Percentiles rank a stretch among this genome's conserved stretches.
Evolutionary conservation across 2,888 invertebrate species (phyloP).

Genomic region (Noctuana brunneofusca): DNA sequence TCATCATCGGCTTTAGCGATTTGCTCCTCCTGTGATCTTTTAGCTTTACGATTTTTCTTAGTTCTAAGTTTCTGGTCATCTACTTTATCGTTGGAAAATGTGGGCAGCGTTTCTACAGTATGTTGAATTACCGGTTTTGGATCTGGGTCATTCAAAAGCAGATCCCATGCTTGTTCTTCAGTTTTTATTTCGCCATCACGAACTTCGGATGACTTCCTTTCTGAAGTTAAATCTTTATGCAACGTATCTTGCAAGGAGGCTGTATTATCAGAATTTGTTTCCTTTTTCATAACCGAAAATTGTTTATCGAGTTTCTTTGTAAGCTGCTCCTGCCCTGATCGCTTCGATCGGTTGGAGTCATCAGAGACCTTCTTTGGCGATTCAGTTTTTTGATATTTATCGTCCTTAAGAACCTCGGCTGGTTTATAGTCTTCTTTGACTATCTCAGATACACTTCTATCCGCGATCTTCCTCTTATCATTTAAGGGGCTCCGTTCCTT

Average conservation of each 20-base stretch:
- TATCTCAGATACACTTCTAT: slow-evolving; percentile 5
- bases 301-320: slow-evolving; percentile 17
- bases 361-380: background rate
- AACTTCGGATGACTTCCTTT: slow-evolving; percentile 14
- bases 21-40: slow-evolving; percentile 59
- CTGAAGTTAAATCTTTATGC: slow-evolving; percentile 11
- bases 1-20: slow-evolving; percentile 66
- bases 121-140: slow-evolving; percentile 43
- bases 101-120: slow-evolving; percentile 41
- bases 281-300: background rate
- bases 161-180: slow-evolving; percentile 76
- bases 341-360: slow-evolving; percentile 5
- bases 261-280: slow-evolving; percentile 12
- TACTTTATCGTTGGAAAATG: slow-evolving; percentile 42
- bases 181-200: slow-evolving; percentile 52
- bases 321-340: slow-evolving; percentile 12
- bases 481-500: slow-evolving; percentile 44
- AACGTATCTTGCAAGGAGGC: background rate
- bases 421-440: background rate
- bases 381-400: slow-evolving; percentile 2
- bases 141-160: slow-evolving; percentile 65
- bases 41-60: slow-evolving; percentile 63
- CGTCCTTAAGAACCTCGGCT: slow-evolving; percentile 21
- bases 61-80: slow-evolving; percentile 65
- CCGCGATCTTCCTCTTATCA: slow-evolving; percentile 1